Evolutionary conservation across 2,888 invertebrate species (phyloP).

Genomic region (Asteroscopus sphinx): DNA sequence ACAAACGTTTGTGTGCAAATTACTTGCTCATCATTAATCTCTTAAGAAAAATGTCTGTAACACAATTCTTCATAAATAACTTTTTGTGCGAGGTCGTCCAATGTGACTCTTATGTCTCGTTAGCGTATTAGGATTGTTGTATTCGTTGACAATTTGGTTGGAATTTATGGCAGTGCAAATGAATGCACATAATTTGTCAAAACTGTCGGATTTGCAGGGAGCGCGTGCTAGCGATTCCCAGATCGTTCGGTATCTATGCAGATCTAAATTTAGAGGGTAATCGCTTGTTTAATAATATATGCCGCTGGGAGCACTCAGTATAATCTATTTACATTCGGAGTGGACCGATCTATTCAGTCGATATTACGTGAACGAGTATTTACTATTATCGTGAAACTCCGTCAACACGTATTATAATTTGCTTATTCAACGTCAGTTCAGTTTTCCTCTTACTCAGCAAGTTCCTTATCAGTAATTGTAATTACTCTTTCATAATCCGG

Average conservation of each 20-base stretch:
- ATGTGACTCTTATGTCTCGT: conserved; percentile 58
- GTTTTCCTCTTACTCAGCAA: conserved; percentile 25
- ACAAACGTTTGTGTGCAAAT: conserved; percentile 62
- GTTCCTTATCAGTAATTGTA: conserved; percentile 39
- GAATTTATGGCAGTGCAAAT: conserved; percentile 64
- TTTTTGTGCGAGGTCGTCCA: conserved; percentile 53
- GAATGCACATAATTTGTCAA: conserved; percentile 82
- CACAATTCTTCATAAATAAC: conserved; percentile 53
- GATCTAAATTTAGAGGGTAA: conserved; percentile 80
- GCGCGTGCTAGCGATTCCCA: conserved; percentile 66
- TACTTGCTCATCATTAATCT: conserved; percentile 61
- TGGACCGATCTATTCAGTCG: conserved; percentile 63
- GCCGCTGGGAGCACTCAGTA: conserved; percentile 65
- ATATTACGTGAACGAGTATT: conserved; percentile 56
- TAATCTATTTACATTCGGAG: conserved; percentile 70
- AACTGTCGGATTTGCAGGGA: conserved; percentile 76
- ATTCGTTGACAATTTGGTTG: conserved; percentile 53
- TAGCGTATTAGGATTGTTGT: conserved; percentile 47
- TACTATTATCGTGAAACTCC: conserved; percentile 47
- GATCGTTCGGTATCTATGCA: conserved; percentile 73
- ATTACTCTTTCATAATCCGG: conserved; percentile 28
- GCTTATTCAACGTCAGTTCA: conserved; percentile 29
- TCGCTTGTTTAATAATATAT: conserved; percentile 80
- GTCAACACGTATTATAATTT: conserved; percentile 45
- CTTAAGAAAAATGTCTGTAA: conserved; percentile 54